Evolutionary conservation across 2,888 invertebrate species (phyloP), one percentile per base, ranked within the genome.

Genomic region (Syrphus vitripennis): DNA sequence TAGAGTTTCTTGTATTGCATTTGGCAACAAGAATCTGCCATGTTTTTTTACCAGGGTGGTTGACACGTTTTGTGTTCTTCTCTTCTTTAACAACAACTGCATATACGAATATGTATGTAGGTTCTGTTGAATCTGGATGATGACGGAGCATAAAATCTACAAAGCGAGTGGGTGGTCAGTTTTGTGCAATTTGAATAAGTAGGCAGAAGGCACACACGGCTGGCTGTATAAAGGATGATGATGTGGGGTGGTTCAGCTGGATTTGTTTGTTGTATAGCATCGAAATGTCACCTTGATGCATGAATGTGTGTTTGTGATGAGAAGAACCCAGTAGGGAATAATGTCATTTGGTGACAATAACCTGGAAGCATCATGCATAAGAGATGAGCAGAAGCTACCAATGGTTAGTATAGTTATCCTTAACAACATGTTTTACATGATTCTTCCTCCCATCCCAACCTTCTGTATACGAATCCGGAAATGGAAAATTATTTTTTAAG

Each of bases 1-100:
- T 55, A 74, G 53, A 77, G 42, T 67, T n/a, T 83, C 61, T 69
- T 71, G 71, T 84, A 70, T 76, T 82, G 82, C 77, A 86, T 86
- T 86, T 82, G 81, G 86, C 86, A 82, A 82, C 86, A 86, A 40
- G 86, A 86, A 74, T 77, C 74, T 86, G 82, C 77, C 72, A 82
- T 86, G 86, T 82, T 82, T 82, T n/a, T 69, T 69, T 55, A 26
- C 40, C 21, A 61, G 77, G 86, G 77, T 74, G 78, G 63, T 42
- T 86, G 77, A 86, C 86, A 86, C 74, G 77, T 77, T 76, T 74
- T 81, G 81, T 86, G 37, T 71, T 69, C 50, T 34, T 24, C 31
- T 21, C 31, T 21, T 24, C 31, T 37, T n/a, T 40, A 34, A 50
- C 3, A 61, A 61, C 40, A 40, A 21, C 40, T 29, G 29, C 29